Evolutionary conservation across 2,797 vertebrate species (phyloP).

Genomic region (Chloroceryle amazona): DNA sequence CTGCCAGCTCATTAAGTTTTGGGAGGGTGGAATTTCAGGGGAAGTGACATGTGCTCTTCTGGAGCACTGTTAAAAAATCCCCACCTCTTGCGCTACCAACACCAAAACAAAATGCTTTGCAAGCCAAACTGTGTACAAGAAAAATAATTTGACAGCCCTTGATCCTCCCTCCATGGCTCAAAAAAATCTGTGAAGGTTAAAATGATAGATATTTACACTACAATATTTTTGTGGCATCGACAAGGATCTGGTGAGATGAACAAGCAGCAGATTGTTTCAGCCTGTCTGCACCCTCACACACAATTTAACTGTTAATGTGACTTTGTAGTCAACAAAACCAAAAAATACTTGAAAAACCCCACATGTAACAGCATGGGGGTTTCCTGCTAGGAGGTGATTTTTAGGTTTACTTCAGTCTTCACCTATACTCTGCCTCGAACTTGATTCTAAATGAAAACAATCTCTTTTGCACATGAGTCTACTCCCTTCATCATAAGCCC

Average conservation of each 20-base stretch:
- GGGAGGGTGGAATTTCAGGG: neutral
- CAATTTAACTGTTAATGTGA: neutral
- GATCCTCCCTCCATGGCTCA: neutral
- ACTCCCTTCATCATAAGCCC: neutral
- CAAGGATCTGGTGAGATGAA: neutral
- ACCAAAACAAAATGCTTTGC: neutral
- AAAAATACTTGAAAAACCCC: no score
- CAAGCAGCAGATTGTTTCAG: neutral
- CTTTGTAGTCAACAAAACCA: neutral
- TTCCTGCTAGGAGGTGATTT: neutral
- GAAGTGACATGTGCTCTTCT: fast-evolving
- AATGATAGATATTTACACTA: neutral
- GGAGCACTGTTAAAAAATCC: neutral
- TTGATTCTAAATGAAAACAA: neutral
- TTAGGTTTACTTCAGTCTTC: neutral
- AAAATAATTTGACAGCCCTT: neutral
- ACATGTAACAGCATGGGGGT: neutral
- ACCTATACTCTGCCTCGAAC: neutral
- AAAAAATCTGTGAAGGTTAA: neutral
- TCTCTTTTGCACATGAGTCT: neutral
- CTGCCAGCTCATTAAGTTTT: fast-evolving
- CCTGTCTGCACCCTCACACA: neutral
- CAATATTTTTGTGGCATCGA: neutral
- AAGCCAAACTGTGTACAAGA: neutral
- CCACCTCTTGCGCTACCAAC: neutral